Conservation (phyloP, 2,797 vertebrate genomes). For the Cuniculus paca region DNA sequence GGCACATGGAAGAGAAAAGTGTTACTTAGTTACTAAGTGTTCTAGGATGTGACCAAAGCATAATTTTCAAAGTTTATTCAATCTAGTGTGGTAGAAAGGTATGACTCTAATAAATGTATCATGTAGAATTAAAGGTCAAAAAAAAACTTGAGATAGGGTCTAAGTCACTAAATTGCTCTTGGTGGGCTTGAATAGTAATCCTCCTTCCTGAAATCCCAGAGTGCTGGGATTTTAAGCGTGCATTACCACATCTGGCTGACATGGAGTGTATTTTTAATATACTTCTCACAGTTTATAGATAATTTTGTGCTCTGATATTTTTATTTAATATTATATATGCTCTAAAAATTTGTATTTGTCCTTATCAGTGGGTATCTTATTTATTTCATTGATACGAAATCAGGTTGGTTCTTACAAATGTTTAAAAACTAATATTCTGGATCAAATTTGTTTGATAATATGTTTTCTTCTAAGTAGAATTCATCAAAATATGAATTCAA, state of each 20-base stretch:
- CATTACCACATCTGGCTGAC: background rate
- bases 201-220: background rate
- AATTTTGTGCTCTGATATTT: background rate
- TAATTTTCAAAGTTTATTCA: constrained; percentile 77
- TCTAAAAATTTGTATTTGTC: background rate
- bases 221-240: background rate
- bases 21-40: background rate
- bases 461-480: background rate
- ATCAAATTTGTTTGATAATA: constrained; percentile 17
- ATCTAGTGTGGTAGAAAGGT: constrained; percentile 74
- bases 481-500: constrained; percentile 6
- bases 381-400: background rate
- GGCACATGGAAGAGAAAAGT: background rate
- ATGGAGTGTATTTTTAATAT: background rate
- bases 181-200: background rate
- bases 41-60: constrained; percentile 18
- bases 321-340: background rate
- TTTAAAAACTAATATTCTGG: background rate
- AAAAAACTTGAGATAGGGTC: background rate
- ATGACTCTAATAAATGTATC: constrained; percentile 70
- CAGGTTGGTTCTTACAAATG: background rate
- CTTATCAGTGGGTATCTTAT: background rate
- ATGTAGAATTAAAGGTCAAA: constrained; percentile 58
- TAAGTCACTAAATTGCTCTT: background rate
- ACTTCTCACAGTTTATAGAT: background rate